A percentile compares a stretch with the other conserved stretches of the same genome.
phyloP scores from a whole-genome alignment of 2,113 vertebrate species.

The Melanerpes formicivorus region DNA sequence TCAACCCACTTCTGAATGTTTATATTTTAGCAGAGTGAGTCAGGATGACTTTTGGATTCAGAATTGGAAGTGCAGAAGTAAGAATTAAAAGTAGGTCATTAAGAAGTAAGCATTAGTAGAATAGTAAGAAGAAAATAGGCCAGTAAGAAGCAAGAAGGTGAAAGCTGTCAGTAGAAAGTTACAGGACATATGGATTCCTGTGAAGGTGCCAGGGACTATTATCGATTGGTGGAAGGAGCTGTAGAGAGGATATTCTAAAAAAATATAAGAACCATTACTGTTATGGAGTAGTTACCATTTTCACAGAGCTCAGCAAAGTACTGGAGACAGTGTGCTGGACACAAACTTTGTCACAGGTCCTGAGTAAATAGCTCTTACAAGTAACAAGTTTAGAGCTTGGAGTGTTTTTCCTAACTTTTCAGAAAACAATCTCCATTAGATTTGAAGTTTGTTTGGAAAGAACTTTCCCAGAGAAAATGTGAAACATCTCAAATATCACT shows the following conservation, averaged over 20 bases:
- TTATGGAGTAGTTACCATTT: not conserved
- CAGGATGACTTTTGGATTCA: not conserved
- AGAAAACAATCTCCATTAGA: not conserved
- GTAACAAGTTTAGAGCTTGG: not conserved
- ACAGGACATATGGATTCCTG: not conserved
- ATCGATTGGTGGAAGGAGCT: not conserved
- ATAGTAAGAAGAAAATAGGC: too few relatives aligned
- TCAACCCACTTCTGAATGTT: not conserved
- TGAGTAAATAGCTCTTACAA: not conserved
- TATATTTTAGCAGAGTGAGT: not conserved
- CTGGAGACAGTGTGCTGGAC: not conserved
- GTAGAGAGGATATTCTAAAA: not conserved
- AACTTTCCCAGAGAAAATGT: not conserved
- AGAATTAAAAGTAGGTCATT: not conserved
- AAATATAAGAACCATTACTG: not conserved
- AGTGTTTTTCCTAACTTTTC: not conserved
- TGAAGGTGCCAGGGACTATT: not conserved
- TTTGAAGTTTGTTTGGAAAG: not conserved
- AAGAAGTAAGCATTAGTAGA: too few relatives aligned
- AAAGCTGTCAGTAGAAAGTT: not conserved
- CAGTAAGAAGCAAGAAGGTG: not conserved
- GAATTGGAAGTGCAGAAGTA: not conserved
- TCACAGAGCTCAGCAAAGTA: accelerated
- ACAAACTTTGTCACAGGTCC: not conserved
- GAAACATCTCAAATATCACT: not conserved